Evolutionary conservation across 2,888 invertebrate genomes (phyloP), one percentile per base, ranked within the genome.

Genomic region (Agrilus biguttatus): DNA sequence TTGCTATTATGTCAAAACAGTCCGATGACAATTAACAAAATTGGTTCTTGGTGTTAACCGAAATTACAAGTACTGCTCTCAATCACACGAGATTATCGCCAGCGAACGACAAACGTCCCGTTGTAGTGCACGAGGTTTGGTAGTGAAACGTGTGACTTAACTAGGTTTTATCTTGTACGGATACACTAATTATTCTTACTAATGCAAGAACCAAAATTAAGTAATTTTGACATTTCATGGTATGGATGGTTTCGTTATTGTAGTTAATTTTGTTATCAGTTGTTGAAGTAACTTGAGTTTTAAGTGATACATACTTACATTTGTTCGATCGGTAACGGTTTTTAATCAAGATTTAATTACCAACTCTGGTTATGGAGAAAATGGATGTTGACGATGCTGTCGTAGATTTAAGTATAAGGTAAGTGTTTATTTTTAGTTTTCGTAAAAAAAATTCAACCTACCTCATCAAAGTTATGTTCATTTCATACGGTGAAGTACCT

Each of bases 361-460:
- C 36, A 28, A 28, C 10, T 42, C 44, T 48, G 49, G 51, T 50
- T 52, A 69, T 70, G 74, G 74, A 75, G 62, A 80, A 78, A 72
- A 89, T 89, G 88, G 88, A 89, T 68, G 79, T 86, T 63, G 87
- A 88, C 71, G 87, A 89, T 65, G 77, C 80, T 60, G 88, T 88
- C 53, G 88, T 90, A 58, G 89, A 90, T 74, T 75, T 90, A 58
- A 89, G 88, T 69, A 77, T 88, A 62, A 78, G 83, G 84, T 85
- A 70, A 42, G 45, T 34, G 14, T 28, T 28, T 28, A 28, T 28
- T 28, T 28, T 28, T 10, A 28, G 10, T 28, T 28, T 8, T 28
- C 23, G 2, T 23, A 23, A 28, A 28, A 28, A 28, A 3, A 28
- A 28, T 28, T 28, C 10, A 28, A 28, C 10, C 23, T 23, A 23